phyloP scores from a whole-genome alignment of 2,797 vertebrate genomes.

The Emydoidea blandingii region DNA sequence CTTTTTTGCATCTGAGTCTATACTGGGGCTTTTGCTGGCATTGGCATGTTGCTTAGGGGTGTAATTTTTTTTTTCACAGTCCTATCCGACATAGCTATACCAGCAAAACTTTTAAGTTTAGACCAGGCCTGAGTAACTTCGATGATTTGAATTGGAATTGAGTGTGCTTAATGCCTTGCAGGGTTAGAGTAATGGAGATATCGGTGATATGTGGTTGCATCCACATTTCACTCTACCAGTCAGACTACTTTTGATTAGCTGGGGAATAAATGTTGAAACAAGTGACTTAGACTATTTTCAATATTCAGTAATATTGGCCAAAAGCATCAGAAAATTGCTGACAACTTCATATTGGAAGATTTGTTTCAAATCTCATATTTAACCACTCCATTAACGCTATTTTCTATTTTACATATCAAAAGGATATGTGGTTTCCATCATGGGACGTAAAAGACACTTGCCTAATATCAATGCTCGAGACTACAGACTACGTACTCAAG shows the following conservation, averaged over 20 bases:
- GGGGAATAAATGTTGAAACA: neutral
- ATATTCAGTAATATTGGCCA: neutral
- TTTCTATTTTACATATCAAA: constrained; percentile 13
- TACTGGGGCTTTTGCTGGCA: neutral
- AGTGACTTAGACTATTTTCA: neutral
- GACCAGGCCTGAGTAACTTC: neutral
- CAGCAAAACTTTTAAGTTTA: neutral
- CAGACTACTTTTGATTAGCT: neutral
- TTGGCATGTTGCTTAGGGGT: neutral
- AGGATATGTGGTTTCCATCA: constrained; percentile 92
- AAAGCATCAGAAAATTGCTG: neutral
- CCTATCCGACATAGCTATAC: neutral
- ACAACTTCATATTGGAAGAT: neutral
- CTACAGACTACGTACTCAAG: constrained; percentile 87
- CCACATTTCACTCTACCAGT: neutral
- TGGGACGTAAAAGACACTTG: constrained; percentile 90
- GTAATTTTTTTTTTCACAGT: neutral
- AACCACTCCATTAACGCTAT: neutral
- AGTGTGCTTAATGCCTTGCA: neutral
- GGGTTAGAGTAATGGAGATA: neutral
- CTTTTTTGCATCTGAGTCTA: neutral
- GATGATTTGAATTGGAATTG: neutral
- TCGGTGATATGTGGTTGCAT: neutral
- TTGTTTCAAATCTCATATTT: neutral
- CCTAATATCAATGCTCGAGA: constrained; percentile 85